phyloP scores from a whole-genome alignment of 2,113 vertebrate genomes.

The Anseranas semipalmata region DNA sequence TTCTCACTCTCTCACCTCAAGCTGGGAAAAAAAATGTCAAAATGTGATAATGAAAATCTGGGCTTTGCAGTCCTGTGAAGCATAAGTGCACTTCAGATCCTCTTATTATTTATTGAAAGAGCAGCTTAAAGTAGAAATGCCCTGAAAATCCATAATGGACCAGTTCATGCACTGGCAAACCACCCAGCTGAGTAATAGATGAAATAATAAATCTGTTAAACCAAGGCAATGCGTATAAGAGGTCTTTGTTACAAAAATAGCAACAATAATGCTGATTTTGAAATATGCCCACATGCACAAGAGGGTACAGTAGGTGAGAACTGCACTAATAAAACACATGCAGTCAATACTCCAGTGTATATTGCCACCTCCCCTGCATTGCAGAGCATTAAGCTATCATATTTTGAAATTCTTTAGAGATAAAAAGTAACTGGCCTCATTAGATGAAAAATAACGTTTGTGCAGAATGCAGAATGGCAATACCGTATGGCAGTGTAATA shows the following conservation, averaged over 20 bases:
- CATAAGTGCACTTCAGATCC: constrained; percentile 20
- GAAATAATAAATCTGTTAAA: constrained; percentile 19
- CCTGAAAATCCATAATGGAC: constrained; percentile 32
- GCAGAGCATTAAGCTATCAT: neutral
- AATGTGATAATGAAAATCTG: constrained; percentile 33
- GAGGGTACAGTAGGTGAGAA: neutral
- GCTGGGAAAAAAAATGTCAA: neutral
- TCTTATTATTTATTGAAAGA: constrained; percentile 50
- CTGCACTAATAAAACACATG: neutral
- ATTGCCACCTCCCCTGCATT: neutral
- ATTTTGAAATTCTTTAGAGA: neutral
- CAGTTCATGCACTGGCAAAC: neutral
- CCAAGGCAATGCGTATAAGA: neutral
- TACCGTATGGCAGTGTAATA: too few relatives aligned
- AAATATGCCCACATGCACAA: neutral
- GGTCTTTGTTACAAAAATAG: neutral
- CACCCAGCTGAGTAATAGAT: neutral
- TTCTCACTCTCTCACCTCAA: constrained; percentile 31
- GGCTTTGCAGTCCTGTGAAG: constrained; percentile 16
- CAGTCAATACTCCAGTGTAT: neutral
- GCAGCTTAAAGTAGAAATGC: constrained; percentile 25
- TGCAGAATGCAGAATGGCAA: neutral
- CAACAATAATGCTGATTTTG: neutral
- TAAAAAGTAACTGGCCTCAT: neutral
- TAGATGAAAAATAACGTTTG: neutral